phyloP scores from a whole-genome alignment of 2,797 vertebrate species.

The Alcedo quadribrachys region DNA sequence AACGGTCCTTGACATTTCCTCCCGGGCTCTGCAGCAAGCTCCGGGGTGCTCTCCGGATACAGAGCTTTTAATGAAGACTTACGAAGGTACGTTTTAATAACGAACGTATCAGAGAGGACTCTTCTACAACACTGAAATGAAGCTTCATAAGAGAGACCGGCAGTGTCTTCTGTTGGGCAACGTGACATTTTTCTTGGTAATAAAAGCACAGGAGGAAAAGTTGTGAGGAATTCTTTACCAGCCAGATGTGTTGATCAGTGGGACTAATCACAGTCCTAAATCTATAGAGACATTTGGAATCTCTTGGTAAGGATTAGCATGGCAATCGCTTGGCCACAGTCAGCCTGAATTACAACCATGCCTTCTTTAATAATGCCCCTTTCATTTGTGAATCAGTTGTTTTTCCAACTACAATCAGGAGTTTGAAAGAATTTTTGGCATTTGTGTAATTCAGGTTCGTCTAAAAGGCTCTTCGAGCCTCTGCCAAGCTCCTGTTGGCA shows the following conservation, averaged over 20 bases:
- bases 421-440: slow-evolving; percentile 65
- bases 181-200: not conserved
- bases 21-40: not conserved
- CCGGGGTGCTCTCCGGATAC: not conserved
- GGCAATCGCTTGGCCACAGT: not conserved
- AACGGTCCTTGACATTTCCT: too few relatives aligned
- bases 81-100: not conserved
- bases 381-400: slow-evolving; percentile 43
- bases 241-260: not conserved
- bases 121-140: not conserved
- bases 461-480: not conserved
- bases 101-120: not conserved
- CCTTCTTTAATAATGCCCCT: slow-evolving; percentile 24
- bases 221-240: not conserved
- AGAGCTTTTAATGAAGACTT: not conserved
- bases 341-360: not conserved
- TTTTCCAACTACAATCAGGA: slow-evolving; percentile 13
- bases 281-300: not conserved
- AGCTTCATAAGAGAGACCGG: not conserved
- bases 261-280: not conserved
- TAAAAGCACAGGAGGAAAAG: not conserved
- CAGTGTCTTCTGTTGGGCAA: not conserved
- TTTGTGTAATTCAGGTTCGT: slow-evolving; percentile 49
- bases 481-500: slow-evolving; percentile 38
- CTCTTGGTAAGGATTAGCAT: not conserved